phyloP scores from a whole-genome alignment of 2,888 invertebrate species.

The Agriopis leucophaearia region DNA sequence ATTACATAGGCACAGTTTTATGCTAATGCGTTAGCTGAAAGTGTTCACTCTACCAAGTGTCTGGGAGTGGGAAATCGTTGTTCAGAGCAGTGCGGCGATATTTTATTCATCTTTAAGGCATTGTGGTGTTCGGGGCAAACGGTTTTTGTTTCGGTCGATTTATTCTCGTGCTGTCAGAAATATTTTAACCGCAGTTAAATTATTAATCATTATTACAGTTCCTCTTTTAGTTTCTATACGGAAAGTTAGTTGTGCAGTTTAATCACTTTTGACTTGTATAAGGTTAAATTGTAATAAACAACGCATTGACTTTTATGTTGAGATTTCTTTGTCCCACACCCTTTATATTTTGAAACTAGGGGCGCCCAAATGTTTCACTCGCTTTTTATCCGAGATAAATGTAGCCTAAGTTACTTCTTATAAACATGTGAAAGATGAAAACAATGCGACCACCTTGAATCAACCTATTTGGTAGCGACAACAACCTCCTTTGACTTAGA shows the following conservation, averaged over 20 bases:
- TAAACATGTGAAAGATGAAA: too few species aligned
- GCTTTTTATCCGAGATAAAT: too few species aligned
- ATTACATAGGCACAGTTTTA: too few species aligned
- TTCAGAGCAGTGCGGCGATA: constrained; percentile 11
- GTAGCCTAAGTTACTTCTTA: too few species aligned
- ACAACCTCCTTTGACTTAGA: too few species aligned
- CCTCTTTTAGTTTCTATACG: constrained; percentile 12
- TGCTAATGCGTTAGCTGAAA: neutral
- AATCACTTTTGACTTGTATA: constrained; percentile 5
- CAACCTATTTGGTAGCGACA: too few species aligned
- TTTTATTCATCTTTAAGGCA: constrained; percentile 27
- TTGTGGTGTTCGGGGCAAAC: constrained; percentile 9
- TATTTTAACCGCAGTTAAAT: constrained; percentile 18
- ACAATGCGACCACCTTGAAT: too few species aligned
- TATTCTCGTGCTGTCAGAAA: constrained; percentile 16
- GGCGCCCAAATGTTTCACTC: too few species aligned
- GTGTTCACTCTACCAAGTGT: neutral
- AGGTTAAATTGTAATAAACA: too few species aligned
- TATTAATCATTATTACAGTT: constrained; percentile 22
- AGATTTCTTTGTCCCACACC: too few species aligned
- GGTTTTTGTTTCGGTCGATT: constrained; percentile 25
- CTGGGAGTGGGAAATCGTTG: neutral
- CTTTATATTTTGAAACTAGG: too few species aligned
- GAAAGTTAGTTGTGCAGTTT: constrained; percentile 6
- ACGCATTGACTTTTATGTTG: too few species aligned